phyloP scores from a whole-genome alignment of 2,113 vertebrate genomes.

The Tretioscincus oriximinensis region DNA sequence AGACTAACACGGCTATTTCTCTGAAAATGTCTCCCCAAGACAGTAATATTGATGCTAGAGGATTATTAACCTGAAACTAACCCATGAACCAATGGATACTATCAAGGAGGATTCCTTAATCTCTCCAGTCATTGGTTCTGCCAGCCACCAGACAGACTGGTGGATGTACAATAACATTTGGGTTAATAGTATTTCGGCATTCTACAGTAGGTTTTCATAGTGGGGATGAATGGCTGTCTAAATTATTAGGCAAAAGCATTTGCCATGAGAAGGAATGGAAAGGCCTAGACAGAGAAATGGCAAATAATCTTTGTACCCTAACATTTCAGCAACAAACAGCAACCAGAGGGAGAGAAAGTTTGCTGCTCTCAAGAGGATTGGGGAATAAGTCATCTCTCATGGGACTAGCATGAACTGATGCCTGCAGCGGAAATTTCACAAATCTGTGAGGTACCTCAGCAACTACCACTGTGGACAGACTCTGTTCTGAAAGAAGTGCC shows the following conservation, averaged over 20 bases:
- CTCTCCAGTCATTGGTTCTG: no score
- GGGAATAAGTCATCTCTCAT: neutral
- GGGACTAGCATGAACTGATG: neutral
- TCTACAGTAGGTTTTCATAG: no score
- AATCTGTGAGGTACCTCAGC: neutral
- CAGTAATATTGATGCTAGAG: no score
- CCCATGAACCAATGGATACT: no score
- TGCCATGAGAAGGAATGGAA: neutral
- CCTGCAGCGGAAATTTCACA: slow-evolving; percentile 15
- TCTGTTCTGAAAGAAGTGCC: neutral
- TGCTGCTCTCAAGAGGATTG: neutral
- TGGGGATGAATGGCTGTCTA: no score
- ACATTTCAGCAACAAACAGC: neutral
- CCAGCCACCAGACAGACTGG: no score
- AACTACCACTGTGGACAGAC: neutral
- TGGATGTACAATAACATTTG: no score
- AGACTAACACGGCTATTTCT: no score
- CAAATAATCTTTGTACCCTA: neutral
- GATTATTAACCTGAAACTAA: no score
- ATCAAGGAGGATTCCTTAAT: no score
- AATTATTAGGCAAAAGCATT: neutral
- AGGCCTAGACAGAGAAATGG: neutral
- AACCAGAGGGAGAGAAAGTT: neutral
- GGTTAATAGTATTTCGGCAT: no score
- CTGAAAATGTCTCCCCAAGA: no score